These are phyloP conservation scores for Ciona savignyi DNA, from an alignment of 23 tunicate genomes.

Conservation along the genomic window DNA sequence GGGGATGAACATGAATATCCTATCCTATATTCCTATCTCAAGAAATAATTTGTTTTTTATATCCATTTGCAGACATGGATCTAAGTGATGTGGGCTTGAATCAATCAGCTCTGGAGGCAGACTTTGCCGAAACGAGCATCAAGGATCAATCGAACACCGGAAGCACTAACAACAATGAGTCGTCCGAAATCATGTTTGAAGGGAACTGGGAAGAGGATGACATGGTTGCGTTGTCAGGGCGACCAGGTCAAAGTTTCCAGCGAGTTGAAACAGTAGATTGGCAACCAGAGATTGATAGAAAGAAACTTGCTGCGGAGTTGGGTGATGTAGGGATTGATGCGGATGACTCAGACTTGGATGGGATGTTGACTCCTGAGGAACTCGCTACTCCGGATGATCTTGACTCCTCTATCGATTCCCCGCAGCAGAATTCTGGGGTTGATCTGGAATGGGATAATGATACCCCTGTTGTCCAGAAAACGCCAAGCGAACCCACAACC, in stretches of 20 bases:
- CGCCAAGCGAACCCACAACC: slow-evolving; percentile 4
- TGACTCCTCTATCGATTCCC: slow-evolving; percentile 30
- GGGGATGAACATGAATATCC: no score
- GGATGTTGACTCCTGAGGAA: slow-evolving; percentile 62
- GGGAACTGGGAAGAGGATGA: slow-evolving; percentile 54
- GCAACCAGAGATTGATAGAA: not conserved
- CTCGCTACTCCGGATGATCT: slow-evolving; percentile 44
- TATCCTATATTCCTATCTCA: no score
- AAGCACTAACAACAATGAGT: not conserved
- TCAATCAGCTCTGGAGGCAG: not conserved
- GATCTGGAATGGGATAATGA: slow-evolving; percentile 93
- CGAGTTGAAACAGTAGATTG: slow-evolving; percentile 24
- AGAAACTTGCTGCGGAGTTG: slow-evolving; percentile 9
- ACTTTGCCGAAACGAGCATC: not conserved
- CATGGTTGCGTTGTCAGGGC: slow-evolving; percentile 30
- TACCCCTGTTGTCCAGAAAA: slow-evolving; percentile 35
- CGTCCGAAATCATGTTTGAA: slow-evolving; percentile 24
- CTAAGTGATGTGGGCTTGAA: not conserved
- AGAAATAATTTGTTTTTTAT: no score
- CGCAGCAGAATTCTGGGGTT: slow-evolving; percentile 29
- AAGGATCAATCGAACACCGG: not conserved
- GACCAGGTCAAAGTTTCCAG: slow-evolving; percentile 46
- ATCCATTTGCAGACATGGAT: no score
- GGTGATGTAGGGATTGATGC: not conserved
- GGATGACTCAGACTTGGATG: slow-evolving; percentile 46